These are phyloP conservation scores for Caenorhabditis inopinata DNA, from an alignment of 1,140 invertebrate species.

Conservation along the genomic window DNA sequence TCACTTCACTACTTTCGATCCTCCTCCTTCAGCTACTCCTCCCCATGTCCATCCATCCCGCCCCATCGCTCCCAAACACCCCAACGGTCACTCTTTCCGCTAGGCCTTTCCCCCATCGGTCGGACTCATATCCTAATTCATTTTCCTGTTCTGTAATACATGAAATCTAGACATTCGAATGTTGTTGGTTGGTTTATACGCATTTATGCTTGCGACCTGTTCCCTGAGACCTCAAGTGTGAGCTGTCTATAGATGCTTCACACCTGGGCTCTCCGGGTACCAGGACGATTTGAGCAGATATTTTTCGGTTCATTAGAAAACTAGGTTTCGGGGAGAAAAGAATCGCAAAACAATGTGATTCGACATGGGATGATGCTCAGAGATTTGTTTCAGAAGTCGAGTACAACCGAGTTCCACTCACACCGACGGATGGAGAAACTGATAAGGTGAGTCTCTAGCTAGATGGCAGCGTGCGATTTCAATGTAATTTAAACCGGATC, in stretches of 20 bases:
- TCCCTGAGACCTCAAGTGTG: conserved; percentile 33
- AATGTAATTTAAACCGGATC: too few species aligned
- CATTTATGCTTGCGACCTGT: neutral
- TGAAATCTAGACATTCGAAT: neutral
- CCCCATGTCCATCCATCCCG: conserved; percentile 24
- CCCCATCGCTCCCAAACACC: conserved; percentile 19
- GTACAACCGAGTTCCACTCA: conserved; percentile 18
- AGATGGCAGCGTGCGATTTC: too few species aligned
- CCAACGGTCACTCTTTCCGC: neutral
- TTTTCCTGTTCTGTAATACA: too few species aligned
- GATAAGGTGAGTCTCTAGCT: conserved; percentile 3
- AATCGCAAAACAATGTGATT: neutral
- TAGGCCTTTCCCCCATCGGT: neutral
- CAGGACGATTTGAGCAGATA: conserved; percentile 2
- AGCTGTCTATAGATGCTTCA: neutral
- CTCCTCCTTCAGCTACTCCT: conserved; percentile 22
- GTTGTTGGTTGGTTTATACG: conserved; percentile 18
- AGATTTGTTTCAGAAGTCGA: conserved; percentile 5
- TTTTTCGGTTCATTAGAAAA: neutral
- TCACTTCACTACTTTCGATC: conserved; percentile 31
- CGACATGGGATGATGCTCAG: neutral
- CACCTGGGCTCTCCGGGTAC: conserved; percentile 27
- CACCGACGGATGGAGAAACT: conserved; percentile 20
- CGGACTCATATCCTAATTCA: neutral
- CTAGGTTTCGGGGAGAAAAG: too few species aligned